phyloP scores from a whole-genome alignment of 2,888 invertebrate species.

The Drosophila tanythrix region DNA sequence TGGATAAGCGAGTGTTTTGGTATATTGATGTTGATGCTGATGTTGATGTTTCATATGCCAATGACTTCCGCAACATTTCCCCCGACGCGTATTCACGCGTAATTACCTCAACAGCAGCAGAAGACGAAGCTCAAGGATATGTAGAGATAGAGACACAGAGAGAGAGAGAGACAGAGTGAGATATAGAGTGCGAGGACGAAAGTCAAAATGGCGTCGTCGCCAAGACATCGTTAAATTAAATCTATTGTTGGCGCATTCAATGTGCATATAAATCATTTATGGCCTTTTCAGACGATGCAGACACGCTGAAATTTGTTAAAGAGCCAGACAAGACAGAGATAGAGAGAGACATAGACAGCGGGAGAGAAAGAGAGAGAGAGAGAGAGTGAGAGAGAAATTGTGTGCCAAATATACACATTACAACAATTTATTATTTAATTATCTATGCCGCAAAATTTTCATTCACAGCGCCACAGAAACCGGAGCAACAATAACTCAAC shows the following conservation, averaged over 20 bases:
- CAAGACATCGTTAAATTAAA: slow-evolving; percentile 73
- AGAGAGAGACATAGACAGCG: not conserved
- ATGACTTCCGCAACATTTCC: slow-evolving; percentile 32
- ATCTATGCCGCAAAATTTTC: slow-evolving; percentile 71
- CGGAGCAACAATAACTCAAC: slow-evolving; percentile 33
- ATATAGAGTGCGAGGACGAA: slow-evolving; percentile 21
- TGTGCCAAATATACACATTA: slow-evolving; percentile 66
- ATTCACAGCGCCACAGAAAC: slow-evolving; percentile 53
- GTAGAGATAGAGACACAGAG: not conserved
- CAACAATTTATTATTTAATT: slow-evolving; percentile 76
- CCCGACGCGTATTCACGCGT: slow-evolving; percentile 54
- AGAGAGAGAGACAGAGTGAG: not conserved
- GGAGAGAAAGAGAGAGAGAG: not conserved
- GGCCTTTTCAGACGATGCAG: slow-evolving; percentile 49
- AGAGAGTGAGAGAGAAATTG: not conserved
- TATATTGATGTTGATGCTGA: slow-evolving; percentile 38
- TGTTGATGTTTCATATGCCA: slow-evolving; percentile 46
- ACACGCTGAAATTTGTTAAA: slow-evolving; percentile 18
- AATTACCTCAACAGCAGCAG: slow-evolving; percentile 55
- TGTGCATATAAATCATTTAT: slow-evolving; percentile 75
- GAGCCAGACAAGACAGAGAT: not conserved
- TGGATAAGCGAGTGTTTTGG: not conserved
- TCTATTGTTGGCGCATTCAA: slow-evolving; percentile 74
- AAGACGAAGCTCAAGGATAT: not conserved
- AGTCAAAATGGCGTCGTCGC: slow-evolving; percentile 65